A percentile compares a stretch with the other conserved stretches of the same genome.
Conservation (phyloP, 2,797 vertebrate species). For the Australoheros facetus region DNA sequence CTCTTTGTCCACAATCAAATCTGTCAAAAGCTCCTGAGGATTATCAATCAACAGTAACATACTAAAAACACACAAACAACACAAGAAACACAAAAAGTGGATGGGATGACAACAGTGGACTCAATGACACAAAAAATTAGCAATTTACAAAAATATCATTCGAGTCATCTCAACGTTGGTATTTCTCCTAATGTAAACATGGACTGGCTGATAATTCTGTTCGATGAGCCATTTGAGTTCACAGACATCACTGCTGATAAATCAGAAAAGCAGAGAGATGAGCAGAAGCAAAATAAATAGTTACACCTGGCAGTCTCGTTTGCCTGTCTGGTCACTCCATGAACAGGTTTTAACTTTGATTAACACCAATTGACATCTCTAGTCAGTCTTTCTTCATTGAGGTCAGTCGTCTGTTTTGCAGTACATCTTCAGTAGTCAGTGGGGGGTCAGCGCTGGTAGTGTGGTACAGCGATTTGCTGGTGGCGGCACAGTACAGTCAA, state of each 20-base stretch:
- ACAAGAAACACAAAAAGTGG: constrained; percentile 37
- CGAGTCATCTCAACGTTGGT: constrained; percentile 42
- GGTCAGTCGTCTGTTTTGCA: constrained; percentile 63
- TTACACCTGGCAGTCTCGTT: constrained; percentile 35
- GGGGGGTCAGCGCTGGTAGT: constrained; percentile 89
- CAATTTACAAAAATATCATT: constrained; percentile 52
- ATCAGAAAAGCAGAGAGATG: constrained; percentile 47
- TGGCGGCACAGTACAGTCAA: constrained; percentile 66
- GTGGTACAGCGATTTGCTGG: constrained; percentile 88
- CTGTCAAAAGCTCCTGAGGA: constrained; percentile 74
- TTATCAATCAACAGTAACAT: constrained; percentile 43
- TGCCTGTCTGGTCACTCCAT: constrained; percentile 14
- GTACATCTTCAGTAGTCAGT: constrained; percentile 30
- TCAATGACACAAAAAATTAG: constrained; percentile 33
- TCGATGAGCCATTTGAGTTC: constrained; percentile 35
- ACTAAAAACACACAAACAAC: constrained; percentile 41
- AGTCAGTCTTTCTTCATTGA: constrained; percentile 58
- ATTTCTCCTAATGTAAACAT: constrained; percentile 71
- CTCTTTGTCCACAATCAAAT: constrained; percentile 74
- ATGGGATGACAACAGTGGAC: constrained; percentile 33
- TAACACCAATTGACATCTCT: constrained; percentile 30
- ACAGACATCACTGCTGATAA: constrained; percentile 41
- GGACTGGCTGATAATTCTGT: constrained; percentile 53
- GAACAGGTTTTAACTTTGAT: constrained; percentile 15
- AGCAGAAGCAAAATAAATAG: constrained; percentile 71